A percentile compares a stretch with the other conserved stretches of the same genome.
phyloP scores from a whole-genome alignment of 2,797 vertebrate species.

The Pteropus rufus region DNA sequence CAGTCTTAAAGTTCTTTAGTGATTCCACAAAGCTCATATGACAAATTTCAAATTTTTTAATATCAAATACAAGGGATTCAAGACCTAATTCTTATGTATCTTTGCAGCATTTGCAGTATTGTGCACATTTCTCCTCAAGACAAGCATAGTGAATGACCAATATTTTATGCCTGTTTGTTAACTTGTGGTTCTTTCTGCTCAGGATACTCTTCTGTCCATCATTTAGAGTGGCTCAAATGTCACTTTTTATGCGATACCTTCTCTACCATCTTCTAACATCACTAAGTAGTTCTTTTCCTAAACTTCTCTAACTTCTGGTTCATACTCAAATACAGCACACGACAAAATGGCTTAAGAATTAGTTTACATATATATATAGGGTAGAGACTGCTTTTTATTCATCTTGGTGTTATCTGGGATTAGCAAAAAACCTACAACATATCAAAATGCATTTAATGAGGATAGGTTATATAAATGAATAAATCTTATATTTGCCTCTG shows the following conservation, averaged over 20 bases:
- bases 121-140: neutral
- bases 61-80: neutral
- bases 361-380: neutral
- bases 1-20: neutral
- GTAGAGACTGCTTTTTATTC: neutral
- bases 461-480: neutral
- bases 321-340: neutral
- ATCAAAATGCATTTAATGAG: neutral
- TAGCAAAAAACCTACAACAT: neutral
- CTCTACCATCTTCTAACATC: neutral
- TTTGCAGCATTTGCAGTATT: neutral
- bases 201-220: neutral
- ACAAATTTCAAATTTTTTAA: slow-evolving; percentile 6
- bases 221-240: neutral
- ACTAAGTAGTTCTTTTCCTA: neutral
- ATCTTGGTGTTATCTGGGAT: neutral
- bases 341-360: neutral
- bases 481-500: neutral
- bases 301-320: neutral
- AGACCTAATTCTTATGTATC: neutral
- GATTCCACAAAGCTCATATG: neutral
- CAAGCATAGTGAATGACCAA: neutral
- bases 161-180: neutral
- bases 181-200: neutral
- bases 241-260: neutral